Evolutionary conservation across 2,888 invertebrate genomes (phyloP).

Genomic region (Cheilosia vulpina): DNA sequence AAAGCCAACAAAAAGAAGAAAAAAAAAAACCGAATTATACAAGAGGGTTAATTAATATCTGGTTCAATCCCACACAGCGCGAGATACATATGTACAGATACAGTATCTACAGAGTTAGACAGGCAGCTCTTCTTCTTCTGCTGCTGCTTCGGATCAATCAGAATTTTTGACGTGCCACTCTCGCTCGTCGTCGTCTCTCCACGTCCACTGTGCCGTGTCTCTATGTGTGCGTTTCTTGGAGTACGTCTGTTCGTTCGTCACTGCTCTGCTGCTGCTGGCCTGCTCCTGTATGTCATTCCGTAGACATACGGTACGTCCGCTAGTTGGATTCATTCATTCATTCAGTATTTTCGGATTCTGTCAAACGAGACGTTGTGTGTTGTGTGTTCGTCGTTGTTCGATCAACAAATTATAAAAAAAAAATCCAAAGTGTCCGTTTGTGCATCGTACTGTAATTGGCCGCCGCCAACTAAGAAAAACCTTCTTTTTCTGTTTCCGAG

Average conservation of each 20-base stretch:
- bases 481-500: conserved; percentile 28
- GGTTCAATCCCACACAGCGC: conserved; percentile 68
- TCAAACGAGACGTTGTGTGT: conserved; percentile 74
- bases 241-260: conserved; percentile 45
- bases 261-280: conserved; percentile 52
- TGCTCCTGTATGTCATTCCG: conserved; percentile 69
- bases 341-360: conserved; percentile 75
- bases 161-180: conserved; percentile 73
- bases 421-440: conserved; percentile 51
- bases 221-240: conserved; percentile 61
- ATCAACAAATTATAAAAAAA: conserved; percentile 43
- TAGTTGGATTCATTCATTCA: conserved; percentile 74
- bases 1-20: conserved; percentile 11
- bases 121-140: conserved; percentile 66
- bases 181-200: conserved; percentile 67
- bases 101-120: conserved; percentile 68
- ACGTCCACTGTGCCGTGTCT: conserved; percentile 6
- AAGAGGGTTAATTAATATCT: conserved; percentile 72
- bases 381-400: conserved; percentile 63
- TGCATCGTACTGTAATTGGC: conserved; percentile 67
- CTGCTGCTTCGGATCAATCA: conserved; percentile 76
- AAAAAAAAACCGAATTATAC: conserved; percentile 8
- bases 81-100: conserved; percentile 59
- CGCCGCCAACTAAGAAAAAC: conserved; percentile 62
- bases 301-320: conserved; percentile 74